Evolutionary conservation across 2,888 invertebrate species (phyloP).

Genomic region (Napeogenes sylphis): DNA sequence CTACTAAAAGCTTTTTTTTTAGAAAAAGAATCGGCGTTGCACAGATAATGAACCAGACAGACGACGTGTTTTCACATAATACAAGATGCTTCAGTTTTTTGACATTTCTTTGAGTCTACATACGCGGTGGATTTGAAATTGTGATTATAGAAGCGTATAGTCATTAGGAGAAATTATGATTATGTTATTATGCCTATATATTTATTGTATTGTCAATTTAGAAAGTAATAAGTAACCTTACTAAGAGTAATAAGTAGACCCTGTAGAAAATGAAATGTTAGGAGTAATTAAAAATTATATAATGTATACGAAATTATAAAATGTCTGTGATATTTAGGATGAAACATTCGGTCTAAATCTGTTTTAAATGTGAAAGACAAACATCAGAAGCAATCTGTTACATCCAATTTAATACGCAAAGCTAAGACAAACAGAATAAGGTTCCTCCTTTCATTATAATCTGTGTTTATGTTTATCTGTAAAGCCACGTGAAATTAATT

Average conservation of each 20-base stretch:
- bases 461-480: constrained; percentile 44
- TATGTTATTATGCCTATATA: too few species aligned
- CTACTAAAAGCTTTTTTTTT: constrained; percentile 60
- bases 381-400: constrained; percentile 30
- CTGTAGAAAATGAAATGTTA: too few species aligned
- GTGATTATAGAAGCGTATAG: not conserved
- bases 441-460: constrained; percentile 43
- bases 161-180: too few species aligned
- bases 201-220: too few species aligned
- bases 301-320: not conserved
- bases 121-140: constrained; percentile 6
- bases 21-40: constrained; percentile 60
- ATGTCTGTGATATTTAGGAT: too few species aligned
- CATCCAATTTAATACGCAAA: constrained; percentile 33
- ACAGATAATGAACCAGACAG: constrained; percentile 58
- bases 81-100: constrained; percentile 31
- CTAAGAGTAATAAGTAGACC: too few species aligned
- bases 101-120: constrained; percentile 29
- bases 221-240: too few species aligned
- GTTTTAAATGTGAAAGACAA: constrained; percentile 22
- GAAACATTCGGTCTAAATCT: constrained; percentile 5
- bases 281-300: not conserved
- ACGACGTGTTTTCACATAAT: constrained; percentile 33
- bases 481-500: constrained; percentile 48
- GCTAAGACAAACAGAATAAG: constrained; percentile 38